These are phyloP conservation scores for Mormoops blainvillei DNA, from an alignment of 2,113 vertebrate genomes.

Conservation along the genomic window DNA sequence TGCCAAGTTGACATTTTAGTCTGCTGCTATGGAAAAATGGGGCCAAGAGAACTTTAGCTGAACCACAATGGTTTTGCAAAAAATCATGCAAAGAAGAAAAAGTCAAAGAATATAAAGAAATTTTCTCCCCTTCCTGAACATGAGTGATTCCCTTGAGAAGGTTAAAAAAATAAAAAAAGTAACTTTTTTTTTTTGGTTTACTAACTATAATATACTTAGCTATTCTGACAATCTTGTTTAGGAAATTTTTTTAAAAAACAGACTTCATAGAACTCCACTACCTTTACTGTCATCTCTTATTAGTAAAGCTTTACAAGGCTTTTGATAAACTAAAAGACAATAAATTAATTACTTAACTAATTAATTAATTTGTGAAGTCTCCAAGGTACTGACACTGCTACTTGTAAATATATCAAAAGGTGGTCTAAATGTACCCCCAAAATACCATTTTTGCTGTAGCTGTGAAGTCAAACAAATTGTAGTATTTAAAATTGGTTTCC, in stretches of 20 bases:
- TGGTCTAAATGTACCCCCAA: background rate
- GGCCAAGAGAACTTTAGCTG: slow-evolving; percentile 60
- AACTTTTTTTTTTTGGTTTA: background rate
- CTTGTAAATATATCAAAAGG: slow-evolving; percentile 15
- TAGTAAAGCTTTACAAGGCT: slow-evolving; percentile 32
- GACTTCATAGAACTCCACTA: background rate
- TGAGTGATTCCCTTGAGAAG: background rate
- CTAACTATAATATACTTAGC: slow-evolving; percentile 17
- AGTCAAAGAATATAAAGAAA: background rate
- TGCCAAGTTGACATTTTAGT: slow-evolving; percentile 70
- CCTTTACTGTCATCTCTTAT: background rate
- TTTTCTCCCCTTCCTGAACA: background rate
- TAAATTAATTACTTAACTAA: background rate
- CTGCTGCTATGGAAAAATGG: slow-evolving; percentile 11
- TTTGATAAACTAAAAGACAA: slow-evolving; percentile 17
- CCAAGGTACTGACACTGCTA: background rate
- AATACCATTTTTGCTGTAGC: slow-evolving; percentile 23
- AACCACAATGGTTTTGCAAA: slow-evolving; percentile 45
- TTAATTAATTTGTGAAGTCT: background rate
- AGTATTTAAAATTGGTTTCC: slow-evolving; percentile 44
- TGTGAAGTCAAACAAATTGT: slow-evolving; percentile 42
- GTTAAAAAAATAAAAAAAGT: background rate
- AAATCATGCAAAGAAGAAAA: slow-evolving; percentile 27
- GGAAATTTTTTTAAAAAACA: slow-evolving; percentile 35
- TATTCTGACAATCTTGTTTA: background rate